A percentile compares a stretch with the other conserved stretches of the same genome.
Evolutionary conservation across 1,140 invertebrate genomes (phyloP).

Genomic region (Penaeus chinensis): DNA sequence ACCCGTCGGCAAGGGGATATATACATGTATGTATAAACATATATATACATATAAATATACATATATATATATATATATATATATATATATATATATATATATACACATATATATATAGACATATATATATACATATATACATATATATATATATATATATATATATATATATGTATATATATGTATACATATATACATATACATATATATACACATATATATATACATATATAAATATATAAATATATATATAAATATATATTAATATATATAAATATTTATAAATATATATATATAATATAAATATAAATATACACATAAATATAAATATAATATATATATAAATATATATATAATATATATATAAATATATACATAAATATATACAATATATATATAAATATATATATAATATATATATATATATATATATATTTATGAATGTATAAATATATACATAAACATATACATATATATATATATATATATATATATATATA

Average conservation of each 20-base stretch:
- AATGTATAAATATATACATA: no score
- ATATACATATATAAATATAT: constrained; percentile 11
- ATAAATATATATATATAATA: background rate
- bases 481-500: no score
- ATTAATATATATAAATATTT: background rate
- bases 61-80: constrained; percentile 14
- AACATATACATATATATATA: no score
- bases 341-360: no score
- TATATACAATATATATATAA: no score
- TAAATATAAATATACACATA: background rate
- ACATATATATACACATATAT: background rate
- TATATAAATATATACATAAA: no score
- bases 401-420: no score
- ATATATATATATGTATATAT: background rate
- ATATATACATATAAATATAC: background rate
- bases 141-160: background rate
- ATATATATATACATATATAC: background rate
- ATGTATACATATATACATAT: background rate
- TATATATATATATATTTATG: no score
- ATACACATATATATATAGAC: background rate
- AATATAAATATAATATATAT: background rate
- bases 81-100: constrained; percentile 11
- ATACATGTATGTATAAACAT: background rate
- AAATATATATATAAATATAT: background rate
- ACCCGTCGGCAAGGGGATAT: no score